A percentile compares a stretch with the other conserved stretches of the same genome.
Conservation (phyloP, 2,797 vertebrate genomes). For the Alcedo atthis region DNA sequence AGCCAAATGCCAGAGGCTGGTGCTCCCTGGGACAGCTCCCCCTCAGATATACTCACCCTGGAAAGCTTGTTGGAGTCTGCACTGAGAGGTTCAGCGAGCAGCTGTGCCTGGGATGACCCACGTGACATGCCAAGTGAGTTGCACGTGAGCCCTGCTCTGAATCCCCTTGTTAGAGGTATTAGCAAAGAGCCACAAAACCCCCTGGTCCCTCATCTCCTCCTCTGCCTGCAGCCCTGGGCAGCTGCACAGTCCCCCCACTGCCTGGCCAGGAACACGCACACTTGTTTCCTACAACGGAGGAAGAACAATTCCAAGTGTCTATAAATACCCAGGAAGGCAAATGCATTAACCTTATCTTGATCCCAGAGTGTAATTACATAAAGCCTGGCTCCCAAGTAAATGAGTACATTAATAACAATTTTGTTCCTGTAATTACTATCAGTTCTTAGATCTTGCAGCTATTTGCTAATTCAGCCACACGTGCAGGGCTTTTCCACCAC, state of each 20-base stretch:
- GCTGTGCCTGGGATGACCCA: neutral
- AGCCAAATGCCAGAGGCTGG: neutral
- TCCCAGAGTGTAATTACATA: conserved; percentile 58
- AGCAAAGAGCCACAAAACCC: neutral
- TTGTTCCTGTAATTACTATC: conserved; percentile 49
- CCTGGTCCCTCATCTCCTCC: accelerated
- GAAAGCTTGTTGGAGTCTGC: accelerated
- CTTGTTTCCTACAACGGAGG: neutral
- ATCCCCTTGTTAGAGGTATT: accelerated
- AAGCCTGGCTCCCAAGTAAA: conserved; percentile 50
- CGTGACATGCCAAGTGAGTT: accelerated
- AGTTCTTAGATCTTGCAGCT: conserved; percentile 17
- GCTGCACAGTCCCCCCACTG: neutral
- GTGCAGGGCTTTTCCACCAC: neutral
- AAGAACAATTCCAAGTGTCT: neutral
- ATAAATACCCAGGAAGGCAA: conserved; percentile 40
- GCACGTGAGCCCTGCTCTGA: neutral
- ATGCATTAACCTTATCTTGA: conserved; percentile 68
- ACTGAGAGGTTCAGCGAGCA: neutral
- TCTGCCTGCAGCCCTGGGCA: accelerated
- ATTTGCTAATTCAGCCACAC: neutral
- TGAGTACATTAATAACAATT: conserved; percentile 69
- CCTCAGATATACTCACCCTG: neutral
- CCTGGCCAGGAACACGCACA: accelerated
- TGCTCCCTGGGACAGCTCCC: neutral